These are phyloP conservation scores for Boleophthalmus pectinirostris DNA, from an alignment of 2,113 vertebrate genomes.

Conservation along the genomic window DNA sequence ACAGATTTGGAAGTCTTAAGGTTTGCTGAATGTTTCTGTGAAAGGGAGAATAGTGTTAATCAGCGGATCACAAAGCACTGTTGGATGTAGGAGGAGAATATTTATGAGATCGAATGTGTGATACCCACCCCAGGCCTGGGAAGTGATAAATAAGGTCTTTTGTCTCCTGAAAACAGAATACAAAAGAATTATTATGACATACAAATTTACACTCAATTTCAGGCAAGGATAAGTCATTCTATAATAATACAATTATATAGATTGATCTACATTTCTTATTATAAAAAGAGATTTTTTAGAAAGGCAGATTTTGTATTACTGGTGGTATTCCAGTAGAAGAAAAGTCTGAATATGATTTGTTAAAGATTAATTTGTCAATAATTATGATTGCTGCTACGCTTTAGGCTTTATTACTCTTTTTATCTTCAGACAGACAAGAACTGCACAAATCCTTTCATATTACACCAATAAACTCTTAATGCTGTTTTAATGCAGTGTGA, in stretches of 20 bases:
- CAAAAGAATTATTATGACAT: not conserved
- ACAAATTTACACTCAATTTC: not conserved
- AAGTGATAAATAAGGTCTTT: conserved; percentile 90
- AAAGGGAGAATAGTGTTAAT: conserved; percentile 23
- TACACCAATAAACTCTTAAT: conserved; percentile 16
- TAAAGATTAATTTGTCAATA: not conserved
- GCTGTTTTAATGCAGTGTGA: conserved; percentile 3
- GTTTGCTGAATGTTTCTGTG: conserved; percentile 89
- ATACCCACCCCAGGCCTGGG: conserved; percentile 93
- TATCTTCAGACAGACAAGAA: conserved; percentile 11
- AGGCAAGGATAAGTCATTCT: not conserved
- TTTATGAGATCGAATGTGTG: conserved; percentile 24
- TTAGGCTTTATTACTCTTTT: conserved; percentile 13
- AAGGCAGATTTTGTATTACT: not conserved
- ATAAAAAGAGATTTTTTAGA: not conserved
- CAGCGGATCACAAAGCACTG: conserved; percentile 18
- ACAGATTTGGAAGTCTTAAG: conserved; percentile 89
- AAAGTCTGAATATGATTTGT: not conserved
- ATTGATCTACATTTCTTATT: too few relatives aligned
- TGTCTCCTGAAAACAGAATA: conserved; percentile 85
- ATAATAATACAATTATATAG: not conserved
- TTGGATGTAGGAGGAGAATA: conserved; percentile 21
- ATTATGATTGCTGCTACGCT: not conserved
- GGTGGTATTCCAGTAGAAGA: too few relatives aligned
- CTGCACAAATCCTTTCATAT: conserved; percentile 7